Conservation (phyloP, 2,888 invertebrate genomes). For the Lasius platythorax region DNA sequence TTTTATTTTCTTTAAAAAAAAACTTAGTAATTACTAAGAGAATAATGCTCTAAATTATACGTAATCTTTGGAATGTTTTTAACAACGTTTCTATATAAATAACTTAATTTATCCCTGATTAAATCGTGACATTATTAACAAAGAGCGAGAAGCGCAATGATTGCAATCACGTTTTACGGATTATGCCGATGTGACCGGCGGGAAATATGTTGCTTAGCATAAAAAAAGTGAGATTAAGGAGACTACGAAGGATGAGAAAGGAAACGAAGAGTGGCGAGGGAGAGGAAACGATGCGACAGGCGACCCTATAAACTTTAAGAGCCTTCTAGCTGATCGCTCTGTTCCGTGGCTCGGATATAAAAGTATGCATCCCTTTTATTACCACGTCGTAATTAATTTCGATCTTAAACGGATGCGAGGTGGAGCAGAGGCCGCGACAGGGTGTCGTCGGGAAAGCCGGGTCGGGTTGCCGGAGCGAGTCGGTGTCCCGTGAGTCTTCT, state of each 20-base stretch:
- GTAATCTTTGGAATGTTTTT: neutral
- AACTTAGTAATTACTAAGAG: neutral
- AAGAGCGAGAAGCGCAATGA: slow-evolving; percentile 11
- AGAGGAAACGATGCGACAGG: slow-evolving; percentile 50
- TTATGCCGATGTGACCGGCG: slow-evolving; percentile 66
- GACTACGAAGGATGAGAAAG: slow-evolving; percentile 1
- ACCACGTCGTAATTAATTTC: slow-evolving; percentile 72
- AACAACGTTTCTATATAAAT: neutral
- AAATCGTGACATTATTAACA: neutral
- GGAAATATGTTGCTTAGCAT: slow-evolving; percentile 58
- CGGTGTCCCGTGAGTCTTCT: slow-evolving; percentile 12
- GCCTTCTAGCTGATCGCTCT: slow-evolving; percentile 52
- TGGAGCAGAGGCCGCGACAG: neutral
- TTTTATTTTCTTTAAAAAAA: neutral
- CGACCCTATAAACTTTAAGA: slow-evolving; percentile 69
- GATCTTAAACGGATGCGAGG: slow-evolving; percentile 58
- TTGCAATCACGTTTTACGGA: slow-evolving; percentile 50
- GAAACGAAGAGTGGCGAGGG: neutral
- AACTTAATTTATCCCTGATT: neutral
- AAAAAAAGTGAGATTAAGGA: slow-evolving; percentile 50
- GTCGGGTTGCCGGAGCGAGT: slow-evolving; percentile 13
- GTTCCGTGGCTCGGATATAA: slow-evolving; percentile 53
- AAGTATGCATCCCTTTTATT: slow-evolving; percentile 70
- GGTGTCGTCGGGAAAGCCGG: slow-evolving; percentile 20
- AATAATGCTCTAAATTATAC: neutral